Evolutionary conservation across 2,888 invertebrate species (phyloP).

Genomic region (Polydrusus cervinus): DNA sequence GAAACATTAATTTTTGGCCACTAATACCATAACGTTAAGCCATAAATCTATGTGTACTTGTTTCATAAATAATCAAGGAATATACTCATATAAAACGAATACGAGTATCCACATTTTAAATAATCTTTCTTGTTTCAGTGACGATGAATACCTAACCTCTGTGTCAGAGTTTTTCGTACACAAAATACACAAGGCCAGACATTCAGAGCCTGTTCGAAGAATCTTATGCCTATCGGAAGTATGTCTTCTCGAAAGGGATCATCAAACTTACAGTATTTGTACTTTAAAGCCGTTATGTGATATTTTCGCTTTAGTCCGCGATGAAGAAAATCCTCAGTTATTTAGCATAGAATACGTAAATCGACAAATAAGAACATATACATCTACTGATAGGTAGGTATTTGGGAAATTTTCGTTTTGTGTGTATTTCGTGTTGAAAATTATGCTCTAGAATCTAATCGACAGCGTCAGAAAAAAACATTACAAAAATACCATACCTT

Average conservation of each 20-base stretch:
- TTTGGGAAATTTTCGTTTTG: background rate
- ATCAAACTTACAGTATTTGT: slow-evolving; percentile 95
- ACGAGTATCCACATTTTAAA: too few species aligned
- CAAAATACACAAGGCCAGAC: slow-evolving; percentile 87
- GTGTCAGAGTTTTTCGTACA: slow-evolving; percentile 97
- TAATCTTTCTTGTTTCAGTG: slow-evolving; percentile 73
- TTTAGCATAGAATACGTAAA: slow-evolving; percentile 96
- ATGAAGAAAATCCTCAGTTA: slow-evolving; percentile 92
- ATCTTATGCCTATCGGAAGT: slow-evolving; percentile 96
- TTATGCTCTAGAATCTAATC: too few species aligned
- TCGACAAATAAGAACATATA: slow-evolving; percentile 90
- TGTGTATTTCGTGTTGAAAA: too few species aligned
- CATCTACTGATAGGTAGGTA: slow-evolving; percentile 89
- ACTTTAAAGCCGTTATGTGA: slow-evolving; percentile 88
- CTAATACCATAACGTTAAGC: too few species aligned
- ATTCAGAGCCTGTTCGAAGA: slow-evolving; percentile 89
- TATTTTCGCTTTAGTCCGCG: slow-evolving; percentile 93
- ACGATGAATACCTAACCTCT: slow-evolving; percentile 96
- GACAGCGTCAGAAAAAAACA: too few species aligned
- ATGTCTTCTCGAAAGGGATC: slow-evolving; percentile 96
- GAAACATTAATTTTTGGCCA: too few species aligned
- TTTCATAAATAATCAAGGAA: too few species aligned
- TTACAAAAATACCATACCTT: too few species aligned
- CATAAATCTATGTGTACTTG: too few species aligned
- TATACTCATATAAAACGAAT: too few species aligned